phyloP scores from a whole-genome alignment of 2,888 invertebrate genomes.

The Patella caerulea region DNA sequence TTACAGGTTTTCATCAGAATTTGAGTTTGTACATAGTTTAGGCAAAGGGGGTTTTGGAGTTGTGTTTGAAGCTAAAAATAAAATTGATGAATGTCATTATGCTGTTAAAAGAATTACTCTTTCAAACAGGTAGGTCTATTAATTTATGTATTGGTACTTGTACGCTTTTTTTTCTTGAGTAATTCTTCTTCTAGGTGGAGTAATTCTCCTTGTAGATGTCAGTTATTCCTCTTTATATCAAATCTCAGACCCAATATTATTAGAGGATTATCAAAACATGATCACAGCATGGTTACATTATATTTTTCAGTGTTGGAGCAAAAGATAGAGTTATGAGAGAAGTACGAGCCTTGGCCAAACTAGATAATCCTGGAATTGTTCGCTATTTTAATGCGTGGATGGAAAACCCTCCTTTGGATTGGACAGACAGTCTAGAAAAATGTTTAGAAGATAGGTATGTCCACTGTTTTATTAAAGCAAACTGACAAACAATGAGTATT shows the following conservation, averaged over 20 bases:
- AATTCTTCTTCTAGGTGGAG: too few species aligned
- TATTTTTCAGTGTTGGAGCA: conserved; percentile 79
- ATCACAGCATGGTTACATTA: too few species aligned
- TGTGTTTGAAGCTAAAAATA: conserved; percentile 94
- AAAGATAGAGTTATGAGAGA: conserved; percentile 92
- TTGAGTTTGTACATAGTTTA: conserved; percentile 73
- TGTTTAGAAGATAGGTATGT: conserved; percentile 46
- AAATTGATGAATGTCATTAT: conserved; percentile 93
- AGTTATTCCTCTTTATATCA: too few species aligned
- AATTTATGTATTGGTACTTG: neutral
- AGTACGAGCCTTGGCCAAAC: conserved; percentile 92
- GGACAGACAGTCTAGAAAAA: conserved; percentile 87
- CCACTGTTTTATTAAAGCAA: neutral
- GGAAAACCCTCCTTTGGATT: conserved; percentile 89
- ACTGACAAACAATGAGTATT: too few species aligned
- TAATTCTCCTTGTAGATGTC: too few species aligned
- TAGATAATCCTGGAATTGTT: conserved; percentile 96
- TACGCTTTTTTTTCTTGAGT: too few species aligned
- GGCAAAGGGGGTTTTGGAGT: conserved; percentile 92
- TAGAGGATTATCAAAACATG: too few species aligned
- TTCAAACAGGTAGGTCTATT: conserved; percentile 75
- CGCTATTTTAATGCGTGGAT: conserved; percentile 97
- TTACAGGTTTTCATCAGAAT: conserved; percentile 85
- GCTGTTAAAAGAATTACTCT: conserved; percentile 94
- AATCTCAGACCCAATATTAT: too few species aligned